Conservation (phyloP, 2,113 vertebrate species). For the Ovis canadensis region DNA sequence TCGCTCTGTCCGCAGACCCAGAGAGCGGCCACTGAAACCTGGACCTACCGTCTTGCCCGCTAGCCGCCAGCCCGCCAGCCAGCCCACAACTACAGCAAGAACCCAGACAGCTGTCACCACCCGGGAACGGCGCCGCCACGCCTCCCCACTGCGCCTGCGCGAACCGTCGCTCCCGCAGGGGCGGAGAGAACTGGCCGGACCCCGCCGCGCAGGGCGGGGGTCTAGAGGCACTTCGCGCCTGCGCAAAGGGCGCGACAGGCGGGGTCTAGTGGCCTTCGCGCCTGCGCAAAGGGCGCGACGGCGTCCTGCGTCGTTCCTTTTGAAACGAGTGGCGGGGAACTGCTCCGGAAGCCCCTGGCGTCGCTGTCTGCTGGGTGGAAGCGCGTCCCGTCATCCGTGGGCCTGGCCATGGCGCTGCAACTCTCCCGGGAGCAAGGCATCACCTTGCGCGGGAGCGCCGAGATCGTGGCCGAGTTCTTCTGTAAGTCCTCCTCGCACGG, state of each 20-base stretch:
- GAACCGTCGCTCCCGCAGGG: fast-evolving
- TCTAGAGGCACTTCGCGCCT: background rate
- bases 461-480: slow-evolving; percentile 94
- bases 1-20: background rate
- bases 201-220: background rate
- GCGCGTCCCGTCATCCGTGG: background rate
- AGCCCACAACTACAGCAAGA: fast-evolving
- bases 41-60: fast-evolving
- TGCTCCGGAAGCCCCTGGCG: fast-evolving
- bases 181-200: fast-evolving
- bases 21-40: fast-evolving
- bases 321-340: slow-evolving; percentile 59
- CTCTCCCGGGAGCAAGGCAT: slow-evolving; percentile 84
- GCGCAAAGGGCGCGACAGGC: background rate
- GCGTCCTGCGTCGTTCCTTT: slow-evolving; percentile 35
- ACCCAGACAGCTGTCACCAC: fast-evolving
- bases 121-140: fast-evolving
- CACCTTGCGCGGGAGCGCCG: slow-evolving; percentile 91
- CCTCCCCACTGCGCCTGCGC: background rate
- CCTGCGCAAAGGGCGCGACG: background rate
- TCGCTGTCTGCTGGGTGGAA: fast-evolving
- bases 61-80: fast-evolving
- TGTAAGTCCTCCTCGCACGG: slow-evolving; percentile 80
- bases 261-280: background rate
- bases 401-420: slow-evolving; percentile 75